Evolutionary conservation across 2,113 vertebrate genomes (phyloP).

Genomic region (Protomyctophum bolini): DNA sequence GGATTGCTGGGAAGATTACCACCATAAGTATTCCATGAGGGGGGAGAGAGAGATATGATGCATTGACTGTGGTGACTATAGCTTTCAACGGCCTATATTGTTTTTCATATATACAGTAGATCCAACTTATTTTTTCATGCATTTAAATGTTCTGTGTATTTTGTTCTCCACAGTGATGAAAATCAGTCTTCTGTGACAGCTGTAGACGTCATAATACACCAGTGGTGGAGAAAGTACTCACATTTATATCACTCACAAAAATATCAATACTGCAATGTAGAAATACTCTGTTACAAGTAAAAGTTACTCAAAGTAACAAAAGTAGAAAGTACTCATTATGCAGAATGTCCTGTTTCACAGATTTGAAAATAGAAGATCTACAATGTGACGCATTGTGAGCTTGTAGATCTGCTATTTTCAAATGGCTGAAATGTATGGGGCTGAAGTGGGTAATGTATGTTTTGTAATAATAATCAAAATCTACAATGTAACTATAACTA

Average conservation of each 20-base stretch:
- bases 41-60: not conserved
- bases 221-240: too few species aligned
- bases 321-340: too few species aligned
- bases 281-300: too few species aligned
- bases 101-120: slow-evolving; percentile 3
- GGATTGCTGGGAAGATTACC: slow-evolving; percentile 38
- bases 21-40: slow-evolving; percentile 38
- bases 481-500: too few species aligned
- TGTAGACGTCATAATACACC: slow-evolving; percentile 30
- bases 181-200: slow-evolving; percentile 40
- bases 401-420: not conserved
- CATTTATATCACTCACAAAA: too few species aligned
- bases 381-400: not conserved
- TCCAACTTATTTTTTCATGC: slow-evolving; percentile 38
- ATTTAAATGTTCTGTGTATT: slow-evolving; percentile 44
- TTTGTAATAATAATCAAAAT: too few species aligned
- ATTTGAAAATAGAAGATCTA: too few species aligned
- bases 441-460: too few species aligned
- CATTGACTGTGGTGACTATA: slow-evolving; percentile 12
- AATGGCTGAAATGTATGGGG: too few species aligned
- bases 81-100: not conserved
- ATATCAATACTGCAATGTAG: too few species aligned
- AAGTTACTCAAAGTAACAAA: too few species aligned
- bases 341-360: too few species aligned
- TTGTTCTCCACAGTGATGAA: slow-evolving; percentile 19